Conservation (phyloP, 1,140 invertebrate species). For the Dreissena polymorpha region DNA sequence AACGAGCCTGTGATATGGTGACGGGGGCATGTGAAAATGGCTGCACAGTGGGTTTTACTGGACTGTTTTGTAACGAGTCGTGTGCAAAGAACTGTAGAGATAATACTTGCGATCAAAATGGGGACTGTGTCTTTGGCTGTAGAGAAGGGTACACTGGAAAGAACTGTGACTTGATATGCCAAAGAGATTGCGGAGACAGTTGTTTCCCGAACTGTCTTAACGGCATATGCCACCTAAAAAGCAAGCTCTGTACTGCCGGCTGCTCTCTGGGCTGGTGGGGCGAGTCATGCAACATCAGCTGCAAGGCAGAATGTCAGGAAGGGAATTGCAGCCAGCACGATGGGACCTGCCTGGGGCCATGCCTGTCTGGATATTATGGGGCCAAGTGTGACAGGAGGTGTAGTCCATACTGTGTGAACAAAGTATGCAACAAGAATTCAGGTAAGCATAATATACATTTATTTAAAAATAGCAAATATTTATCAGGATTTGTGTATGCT, state of each 20-base stretch:
- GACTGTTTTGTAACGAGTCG: constrained; percentile 23
- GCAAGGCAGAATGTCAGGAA: constrained; percentile 14
- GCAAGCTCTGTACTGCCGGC: constrained; percentile 14
- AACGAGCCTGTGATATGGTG: constrained; percentile 9
- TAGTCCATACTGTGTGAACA: constrained; percentile 24
- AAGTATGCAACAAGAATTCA: constrained; percentile 17
- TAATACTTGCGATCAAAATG: constrained; percentile 22
- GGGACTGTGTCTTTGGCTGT: constrained; percentile 28
- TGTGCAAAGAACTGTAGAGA: constrained; percentile 31
- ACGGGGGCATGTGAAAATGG: constrained; percentile 23
- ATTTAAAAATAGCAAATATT: not conserved
- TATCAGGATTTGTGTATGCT: not conserved
- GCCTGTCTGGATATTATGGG: constrained; percentile 22
- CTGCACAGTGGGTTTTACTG: constrained; percentile 16
- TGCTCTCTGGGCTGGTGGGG: constrained; percentile 31
- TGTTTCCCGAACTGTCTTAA: constrained; percentile 34
- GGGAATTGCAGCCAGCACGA: constrained; percentile 13
- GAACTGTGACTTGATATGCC: constrained; percentile 24
- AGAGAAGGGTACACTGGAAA: constrained; percentile 8
- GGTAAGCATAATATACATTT: constrained; percentile 2
- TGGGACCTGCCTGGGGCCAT: constrained; percentile 15
- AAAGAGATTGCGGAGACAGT: not conserved
- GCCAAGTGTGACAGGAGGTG: constrained; percentile 21
- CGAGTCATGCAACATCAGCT: constrained; percentile 11
- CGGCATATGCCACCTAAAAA: constrained; percentile 9